Evolutionary conservation across 1,140 invertebrate genomes (phyloP).

Genomic region (Drosophila parvula): DNA sequence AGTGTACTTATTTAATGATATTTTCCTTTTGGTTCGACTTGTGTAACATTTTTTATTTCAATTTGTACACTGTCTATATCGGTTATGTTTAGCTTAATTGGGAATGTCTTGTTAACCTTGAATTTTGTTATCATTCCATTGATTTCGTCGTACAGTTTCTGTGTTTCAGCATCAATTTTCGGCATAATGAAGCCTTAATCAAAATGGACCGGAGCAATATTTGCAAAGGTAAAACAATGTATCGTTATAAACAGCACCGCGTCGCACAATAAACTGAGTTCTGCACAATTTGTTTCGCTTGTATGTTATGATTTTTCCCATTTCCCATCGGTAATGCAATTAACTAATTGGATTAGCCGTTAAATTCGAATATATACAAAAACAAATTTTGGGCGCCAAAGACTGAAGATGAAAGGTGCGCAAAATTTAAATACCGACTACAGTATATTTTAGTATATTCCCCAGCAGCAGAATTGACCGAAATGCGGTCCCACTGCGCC

Average conservation of each 20-base stretch:
- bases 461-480: background rate
- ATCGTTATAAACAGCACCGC: constrained; percentile 38
- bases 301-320: constrained; percentile 67
- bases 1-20: constrained; percentile 1
- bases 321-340: constrained; percentile 68
- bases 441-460: background rate
- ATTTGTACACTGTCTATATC: background rate
- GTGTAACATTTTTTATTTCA: constrained; percentile 4
- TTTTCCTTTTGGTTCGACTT: too few species aligned
- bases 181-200: constrained; percentile 83
- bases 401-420: constrained; percentile 2
- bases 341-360: constrained; percentile 78
- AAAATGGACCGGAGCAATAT: constrained; percentile 23
- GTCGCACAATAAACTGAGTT: constrained; percentile 62
- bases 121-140: constrained; percentile 90
- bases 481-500: background rate
- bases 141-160: constrained; percentile 90
- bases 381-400: constrained; percentile 33
- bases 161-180: constrained; percentile 92
- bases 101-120: constrained; percentile 85
- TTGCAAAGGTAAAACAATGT: constrained; percentile 10
- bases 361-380: constrained; percentile 37
- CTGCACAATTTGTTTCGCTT: constrained; percentile 47
- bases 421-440: constrained; percentile 8
- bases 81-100: background rate